These are phyloP conservation scores for Tenualosa thibaudeaui DNA, from an alignment of 2,797 vertebrate genomes.

Conservation along the genomic window DNA sequence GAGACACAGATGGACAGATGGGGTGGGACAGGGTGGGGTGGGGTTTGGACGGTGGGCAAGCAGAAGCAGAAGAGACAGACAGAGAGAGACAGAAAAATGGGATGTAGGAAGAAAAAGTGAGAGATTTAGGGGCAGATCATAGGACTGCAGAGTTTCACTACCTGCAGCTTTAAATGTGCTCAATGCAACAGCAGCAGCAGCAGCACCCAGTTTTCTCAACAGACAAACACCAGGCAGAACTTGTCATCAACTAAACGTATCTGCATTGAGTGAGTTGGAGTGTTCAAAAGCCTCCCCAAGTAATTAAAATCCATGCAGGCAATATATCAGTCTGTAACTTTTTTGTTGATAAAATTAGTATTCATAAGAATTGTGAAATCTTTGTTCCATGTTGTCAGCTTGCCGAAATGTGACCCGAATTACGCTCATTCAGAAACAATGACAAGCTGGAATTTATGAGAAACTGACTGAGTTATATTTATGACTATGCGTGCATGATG, in stretches of 20 bases:
- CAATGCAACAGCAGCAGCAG: background rate
- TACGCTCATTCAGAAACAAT: background rate
- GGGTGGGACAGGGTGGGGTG: constrained; percentile 13
- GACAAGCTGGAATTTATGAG: background rate
- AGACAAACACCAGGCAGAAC: background rate
- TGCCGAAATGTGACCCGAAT: background rate
- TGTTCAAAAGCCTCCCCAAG: background rate
- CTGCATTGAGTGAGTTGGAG: background rate
- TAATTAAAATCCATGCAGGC: background rate
- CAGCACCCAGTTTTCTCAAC: background rate
- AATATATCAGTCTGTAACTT: background rate
- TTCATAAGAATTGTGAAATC: background rate
- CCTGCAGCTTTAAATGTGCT: background rate
- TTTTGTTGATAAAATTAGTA: background rate
- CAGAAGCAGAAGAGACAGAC: constrained; percentile 31
- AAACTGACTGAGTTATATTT: background rate
- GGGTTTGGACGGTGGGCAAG: constrained; percentile 42
- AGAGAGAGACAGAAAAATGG: constrained; percentile 4
- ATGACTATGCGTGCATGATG: background rate
- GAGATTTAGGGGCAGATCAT: background rate
- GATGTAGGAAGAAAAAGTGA: constrained; percentile 13
- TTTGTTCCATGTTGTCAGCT: background rate
- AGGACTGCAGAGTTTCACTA: background rate
- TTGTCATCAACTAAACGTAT: background rate
- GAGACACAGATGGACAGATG: constrained; percentile 24